A percentile compares a stretch with the other conserved stretches of the same genome.
These are phyloP conservation scores for Amphimedon queenslandica DNA, from an alignment of 37 sponge, comb jelly and placozoan genomes.

Conservation along the genomic window DNA sequence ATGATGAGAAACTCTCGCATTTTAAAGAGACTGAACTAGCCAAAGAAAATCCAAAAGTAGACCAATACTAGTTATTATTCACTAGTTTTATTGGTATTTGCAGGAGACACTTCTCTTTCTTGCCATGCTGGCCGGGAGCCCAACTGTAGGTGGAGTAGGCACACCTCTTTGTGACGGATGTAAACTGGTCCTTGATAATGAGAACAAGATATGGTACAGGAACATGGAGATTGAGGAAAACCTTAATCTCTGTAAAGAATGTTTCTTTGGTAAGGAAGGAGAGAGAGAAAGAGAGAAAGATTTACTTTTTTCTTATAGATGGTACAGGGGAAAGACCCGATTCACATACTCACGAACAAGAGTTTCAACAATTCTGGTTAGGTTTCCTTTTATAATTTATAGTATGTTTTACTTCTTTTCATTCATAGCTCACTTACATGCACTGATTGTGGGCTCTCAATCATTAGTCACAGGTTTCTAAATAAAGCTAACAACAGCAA, in stretches of 20 bases:
- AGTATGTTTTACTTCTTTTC: not conserved
- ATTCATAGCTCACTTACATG: constrained; percentile 24
- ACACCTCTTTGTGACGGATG: constrained; percentile 70
- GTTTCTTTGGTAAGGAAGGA: constrained; percentile 50
- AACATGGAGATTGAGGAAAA: constrained; percentile 33
- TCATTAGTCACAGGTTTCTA: constrained; percentile 55
- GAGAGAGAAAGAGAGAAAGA: not conserved
- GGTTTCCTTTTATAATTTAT: too few species aligned
- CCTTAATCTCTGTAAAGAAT: constrained; percentile 52
- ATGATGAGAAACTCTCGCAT: not conserved
- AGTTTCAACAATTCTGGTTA: constrained; percentile 41
- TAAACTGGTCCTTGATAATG: too few species aligned
- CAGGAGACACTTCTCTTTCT: too few species aligned
- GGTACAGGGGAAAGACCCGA: constrained; percentile 25
- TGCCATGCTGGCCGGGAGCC: not conserved
- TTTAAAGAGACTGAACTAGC: not conserved
- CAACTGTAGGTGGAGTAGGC: too few species aligned
- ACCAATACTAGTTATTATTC: too few species aligned
- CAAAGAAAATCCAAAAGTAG: constrained; percentile 11
- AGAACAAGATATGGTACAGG: constrained; percentile 51
- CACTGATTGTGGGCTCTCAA: constrained; percentile 38
- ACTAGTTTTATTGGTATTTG: too few species aligned
- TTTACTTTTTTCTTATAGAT: constrained; percentile 13
- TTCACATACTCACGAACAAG: constrained; percentile 16
- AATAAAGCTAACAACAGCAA: constrained; percentile 45